Evolutionary conservation across 2,797 vertebrate genomes (phyloP), one percentile per base, ranked within the genome.

Genomic region (Sebastolobus altivelis): DNA sequence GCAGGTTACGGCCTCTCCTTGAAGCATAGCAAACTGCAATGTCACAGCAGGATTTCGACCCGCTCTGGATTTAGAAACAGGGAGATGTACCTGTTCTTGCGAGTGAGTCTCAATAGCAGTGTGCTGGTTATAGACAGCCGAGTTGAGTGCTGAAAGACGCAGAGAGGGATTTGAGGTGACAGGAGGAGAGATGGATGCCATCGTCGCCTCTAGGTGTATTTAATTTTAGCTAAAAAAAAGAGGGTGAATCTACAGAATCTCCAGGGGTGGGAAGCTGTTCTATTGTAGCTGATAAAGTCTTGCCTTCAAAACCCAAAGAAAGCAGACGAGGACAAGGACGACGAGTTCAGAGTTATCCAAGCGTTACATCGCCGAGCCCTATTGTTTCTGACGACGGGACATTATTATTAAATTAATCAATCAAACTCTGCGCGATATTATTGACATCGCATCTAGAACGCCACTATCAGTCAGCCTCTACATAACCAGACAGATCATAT

Each of bases 141-240:
- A 70, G 69, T 4, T 35, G 37, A 79, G 62, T 14, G 13, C 61
- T 37, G 29, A 43, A 25, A 67, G 46, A 80, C 11, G 29, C 55
- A 68, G 68, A 22, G 59, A 69, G 14, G 6, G n/a, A 75, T 77
- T 27, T n/a, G 73, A 82, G 38, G 59, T 2, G 76, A 84, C 78
- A 79, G 71, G 38, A 69, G 49, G 65, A 72, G 77, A 84, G 61
- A 80, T 8, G 46, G 85, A 78, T 61, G 76, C 29, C 82, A 73
- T 65, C 33, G 2, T 20, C 2, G 52, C 81, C 81, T 82, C 40
- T 0, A 43, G 82, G 62, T 67, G 75, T 29, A 56, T 88, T 91
- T 86, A 59, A 89, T 85, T 89, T 85, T 63, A 85, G 78, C 67
- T 43, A 9, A 33, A 31, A 59, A 31, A 73, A 78, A 82, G 59